Conservation (phyloP, 2,113 vertebrate genomes). For the Pluvialis apricaria region DNA sequence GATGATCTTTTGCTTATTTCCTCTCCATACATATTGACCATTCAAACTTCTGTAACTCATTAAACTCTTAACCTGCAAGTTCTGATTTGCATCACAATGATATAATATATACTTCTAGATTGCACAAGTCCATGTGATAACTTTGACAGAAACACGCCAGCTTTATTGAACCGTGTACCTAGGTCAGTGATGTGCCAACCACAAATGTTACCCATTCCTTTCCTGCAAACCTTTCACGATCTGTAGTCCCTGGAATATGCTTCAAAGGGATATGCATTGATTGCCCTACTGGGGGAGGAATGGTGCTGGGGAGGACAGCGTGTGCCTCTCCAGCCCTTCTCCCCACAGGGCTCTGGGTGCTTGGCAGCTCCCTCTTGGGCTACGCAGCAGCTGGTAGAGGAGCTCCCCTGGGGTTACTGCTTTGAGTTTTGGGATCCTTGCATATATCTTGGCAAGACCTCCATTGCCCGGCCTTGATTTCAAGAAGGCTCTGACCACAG, state of each 20-base stretch:
- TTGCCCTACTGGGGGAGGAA: background rate
- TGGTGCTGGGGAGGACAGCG: accelerated
- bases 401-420: background rate
- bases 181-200: background rate
- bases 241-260: background rate
- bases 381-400: accelerated
- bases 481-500: background rate
- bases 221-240: background rate
- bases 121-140: background rate
- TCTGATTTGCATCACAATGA: background rate
- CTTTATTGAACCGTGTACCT: background rate
- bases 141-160: background rate
- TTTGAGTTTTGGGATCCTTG: background rate
- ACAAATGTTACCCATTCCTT: background rate
- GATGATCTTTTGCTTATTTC: background rate
- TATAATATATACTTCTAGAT: background rate
- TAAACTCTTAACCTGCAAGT: background rate
- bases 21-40: background rate
- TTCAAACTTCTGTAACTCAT: background rate
- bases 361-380: background rate
- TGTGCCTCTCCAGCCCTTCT: background rate
- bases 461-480: background rate
- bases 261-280: background rate
- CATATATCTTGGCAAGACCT: background rate
- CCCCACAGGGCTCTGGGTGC: accelerated